These are phyloP conservation scores for Trisateles emortualis DNA, from an alignment of 2,888 invertebrate species.

Conservation along the genomic window DNA sequence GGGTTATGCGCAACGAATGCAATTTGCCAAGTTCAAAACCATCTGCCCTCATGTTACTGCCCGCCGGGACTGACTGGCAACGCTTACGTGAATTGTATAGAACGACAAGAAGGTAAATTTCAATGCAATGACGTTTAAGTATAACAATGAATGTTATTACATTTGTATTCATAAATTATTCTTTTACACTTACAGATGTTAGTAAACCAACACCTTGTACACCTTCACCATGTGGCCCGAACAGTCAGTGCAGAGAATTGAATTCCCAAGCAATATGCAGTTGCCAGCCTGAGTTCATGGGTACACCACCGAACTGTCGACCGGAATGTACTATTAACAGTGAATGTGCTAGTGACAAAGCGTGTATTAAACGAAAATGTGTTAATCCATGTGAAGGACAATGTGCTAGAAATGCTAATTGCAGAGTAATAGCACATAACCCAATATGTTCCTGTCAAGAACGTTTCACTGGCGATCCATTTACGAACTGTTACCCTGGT, in stretches of 20 bases:
- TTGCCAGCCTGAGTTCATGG: slow-evolving; percentile 90
- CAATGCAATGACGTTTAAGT: background rate
- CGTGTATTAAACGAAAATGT: slow-evolving; percentile 92
- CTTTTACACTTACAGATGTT: slow-evolving; percentile 71
- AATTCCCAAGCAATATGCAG: slow-evolving; percentile 91
- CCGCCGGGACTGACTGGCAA: slow-evolving; percentile 90
- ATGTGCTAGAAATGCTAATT: slow-evolving; percentile 92
- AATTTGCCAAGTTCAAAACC: slow-evolving; percentile 91
- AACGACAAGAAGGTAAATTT: slow-evolving; percentile 70
- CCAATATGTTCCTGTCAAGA: slow-evolving; percentile 93
- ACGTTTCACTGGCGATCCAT: slow-evolving; percentile 92
- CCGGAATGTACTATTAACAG: slow-evolving; percentile 94
- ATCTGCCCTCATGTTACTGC: slow-evolving; percentile 91
- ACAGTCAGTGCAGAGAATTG: slow-evolving; percentile 90
- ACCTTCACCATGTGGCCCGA: slow-evolving; percentile 93
- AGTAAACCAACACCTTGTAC: slow-evolving; percentile 85
- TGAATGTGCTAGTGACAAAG: slow-evolving; percentile 91
- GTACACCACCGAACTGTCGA: slow-evolving; percentile 92
- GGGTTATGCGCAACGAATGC: slow-evolving; percentile 91
- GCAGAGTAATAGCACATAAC: slow-evolving; percentile 93
- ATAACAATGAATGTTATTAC: background rate
- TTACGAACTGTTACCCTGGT: slow-evolving; percentile 87
- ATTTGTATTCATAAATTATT: slow-evolving; percentile 1
- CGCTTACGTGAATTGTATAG: slow-evolving; percentile 89
- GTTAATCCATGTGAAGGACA: slow-evolving; percentile 92